Evolutionary conservation across 2,797 vertebrate genomes (phyloP).

Genomic region (Salmo trutta): DNA sequence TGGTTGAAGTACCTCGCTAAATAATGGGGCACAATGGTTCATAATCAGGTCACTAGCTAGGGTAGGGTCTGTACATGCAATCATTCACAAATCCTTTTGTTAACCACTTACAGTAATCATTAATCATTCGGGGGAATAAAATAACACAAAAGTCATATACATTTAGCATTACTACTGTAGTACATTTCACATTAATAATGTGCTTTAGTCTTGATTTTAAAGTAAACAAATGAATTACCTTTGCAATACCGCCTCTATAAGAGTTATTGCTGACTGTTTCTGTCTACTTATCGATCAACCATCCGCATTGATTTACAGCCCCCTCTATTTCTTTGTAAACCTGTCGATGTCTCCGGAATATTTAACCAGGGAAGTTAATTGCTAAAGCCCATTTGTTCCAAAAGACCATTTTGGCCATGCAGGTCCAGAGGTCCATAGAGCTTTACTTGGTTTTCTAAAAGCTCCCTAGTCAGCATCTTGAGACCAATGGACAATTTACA

Average conservation of each 20-base stretch:
- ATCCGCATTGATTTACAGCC: slow-evolving; percentile 47
- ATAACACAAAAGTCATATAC: not conserved
- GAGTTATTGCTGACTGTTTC: slow-evolving; percentile 28
- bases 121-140: not conserved
- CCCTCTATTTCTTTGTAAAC: slow-evolving; percentile 38
- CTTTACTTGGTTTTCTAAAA: slow-evolving; percentile 40
- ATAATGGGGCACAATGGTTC: too few species aligned
- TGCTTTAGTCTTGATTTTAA: not conserved
- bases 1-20: not conserved
- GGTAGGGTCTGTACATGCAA: too few species aligned
- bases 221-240: slow-evolving; percentile 23
- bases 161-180: not conserved
- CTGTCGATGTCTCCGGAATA: slow-evolving; percentile 41
- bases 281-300: slow-evolving; percentile 27
- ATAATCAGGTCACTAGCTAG: too few species aligned
- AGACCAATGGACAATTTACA: slow-evolving; percentile 25
- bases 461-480: slow-evolving; percentile 55
- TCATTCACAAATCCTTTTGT: not conserved
- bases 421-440: slow-evolving; percentile 3
- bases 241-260: slow-evolving; percentile 28
- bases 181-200: slow-evolving; percentile 1
- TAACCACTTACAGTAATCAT: not conserved
- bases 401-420: slow-evolving; percentile 18
- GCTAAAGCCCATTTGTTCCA: slow-evolving; percentile 47
- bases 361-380: slow-evolving; percentile 52